These are phyloP conservation scores for Sicus ferrugineus DNA, from an alignment of 2,888 invertebrate species.

Conservation along the genomic window DNA sequence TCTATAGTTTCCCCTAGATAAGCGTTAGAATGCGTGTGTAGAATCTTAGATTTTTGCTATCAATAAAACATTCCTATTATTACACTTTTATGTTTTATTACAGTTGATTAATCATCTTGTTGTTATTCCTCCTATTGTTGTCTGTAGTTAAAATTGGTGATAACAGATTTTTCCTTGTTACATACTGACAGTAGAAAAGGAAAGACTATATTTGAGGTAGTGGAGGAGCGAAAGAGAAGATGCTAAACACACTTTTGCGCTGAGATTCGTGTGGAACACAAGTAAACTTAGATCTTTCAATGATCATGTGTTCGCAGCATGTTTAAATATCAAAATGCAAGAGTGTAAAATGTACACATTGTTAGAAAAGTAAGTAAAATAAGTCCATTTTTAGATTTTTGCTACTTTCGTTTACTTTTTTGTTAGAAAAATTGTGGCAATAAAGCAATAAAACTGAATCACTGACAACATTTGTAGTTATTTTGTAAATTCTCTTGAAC, in stretches of 20 bases:
- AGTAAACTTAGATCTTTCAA: constrained; percentile 21
- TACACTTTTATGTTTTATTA: neutral
- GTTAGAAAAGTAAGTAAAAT: neutral
- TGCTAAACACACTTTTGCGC: neutral
- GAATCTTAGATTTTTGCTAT: neutral
- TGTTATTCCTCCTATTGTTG: neutral
- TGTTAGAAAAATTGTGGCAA: no score
- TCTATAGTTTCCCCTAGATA: no score
- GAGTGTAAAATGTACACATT: neutral
- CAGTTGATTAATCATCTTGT: neutral
- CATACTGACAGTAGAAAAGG: neutral
- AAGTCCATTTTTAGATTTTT: neutral
- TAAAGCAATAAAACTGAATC: no score
- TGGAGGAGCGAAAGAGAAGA: neutral
- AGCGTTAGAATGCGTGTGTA: no score
- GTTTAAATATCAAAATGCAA: neutral
- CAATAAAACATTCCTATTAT: neutral
- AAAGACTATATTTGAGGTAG: neutral
- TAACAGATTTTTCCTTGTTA: constrained; percentile 7
- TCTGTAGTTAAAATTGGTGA: neutral
- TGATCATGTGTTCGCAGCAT: constrained; percentile 10
- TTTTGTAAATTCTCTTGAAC: no score
- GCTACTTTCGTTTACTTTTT: neutral
- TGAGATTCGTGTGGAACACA: neutral
- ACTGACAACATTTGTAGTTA: no score